Evolutionary conservation across 2,113 vertebrate species (phyloP).

Genomic region (Ramphastos sulfuratus): DNA sequence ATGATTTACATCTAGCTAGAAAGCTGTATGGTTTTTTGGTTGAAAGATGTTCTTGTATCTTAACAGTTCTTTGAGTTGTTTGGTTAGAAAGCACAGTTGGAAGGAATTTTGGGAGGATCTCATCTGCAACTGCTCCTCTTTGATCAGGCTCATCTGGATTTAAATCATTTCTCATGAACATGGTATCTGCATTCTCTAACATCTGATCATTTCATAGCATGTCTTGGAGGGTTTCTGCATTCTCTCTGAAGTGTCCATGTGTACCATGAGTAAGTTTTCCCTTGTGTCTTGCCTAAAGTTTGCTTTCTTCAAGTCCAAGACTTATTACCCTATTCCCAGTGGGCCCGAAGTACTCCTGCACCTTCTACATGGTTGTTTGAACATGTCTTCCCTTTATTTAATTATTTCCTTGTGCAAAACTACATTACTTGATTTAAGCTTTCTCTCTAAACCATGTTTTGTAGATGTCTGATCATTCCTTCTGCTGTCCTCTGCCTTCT

Average conservation of each 20-base stretch:
- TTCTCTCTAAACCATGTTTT: neutral
- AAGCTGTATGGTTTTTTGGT: neutral
- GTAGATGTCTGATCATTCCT: neutral
- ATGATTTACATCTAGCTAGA: neutral
- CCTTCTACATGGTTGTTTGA: neutral
- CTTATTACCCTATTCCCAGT: neutral
- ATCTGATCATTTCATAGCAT: neutral
- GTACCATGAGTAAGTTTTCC: neutral
- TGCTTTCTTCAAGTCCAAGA: neutral
- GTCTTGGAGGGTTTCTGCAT: neutral
- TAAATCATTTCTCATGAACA: neutral
- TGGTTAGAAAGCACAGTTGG: neutral
- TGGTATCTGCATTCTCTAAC: neutral
- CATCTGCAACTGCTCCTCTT: neutral
- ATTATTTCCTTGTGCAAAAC: neutral
- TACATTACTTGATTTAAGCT: neutral
- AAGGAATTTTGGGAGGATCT: neutral
- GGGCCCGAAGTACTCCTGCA: neutral
- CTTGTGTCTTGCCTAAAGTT: neutral
- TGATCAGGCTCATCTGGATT: neutral
- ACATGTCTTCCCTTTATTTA: neutral
- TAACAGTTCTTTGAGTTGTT: neutral
- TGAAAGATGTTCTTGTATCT: neutral
- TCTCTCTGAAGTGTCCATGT: neutral
- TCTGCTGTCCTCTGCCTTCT: neutral